These are phyloP conservation scores for Drosophila kurseongensis DNA, from an alignment of 1,140 invertebrate genomes.

Conservation along the genomic window DNA sequence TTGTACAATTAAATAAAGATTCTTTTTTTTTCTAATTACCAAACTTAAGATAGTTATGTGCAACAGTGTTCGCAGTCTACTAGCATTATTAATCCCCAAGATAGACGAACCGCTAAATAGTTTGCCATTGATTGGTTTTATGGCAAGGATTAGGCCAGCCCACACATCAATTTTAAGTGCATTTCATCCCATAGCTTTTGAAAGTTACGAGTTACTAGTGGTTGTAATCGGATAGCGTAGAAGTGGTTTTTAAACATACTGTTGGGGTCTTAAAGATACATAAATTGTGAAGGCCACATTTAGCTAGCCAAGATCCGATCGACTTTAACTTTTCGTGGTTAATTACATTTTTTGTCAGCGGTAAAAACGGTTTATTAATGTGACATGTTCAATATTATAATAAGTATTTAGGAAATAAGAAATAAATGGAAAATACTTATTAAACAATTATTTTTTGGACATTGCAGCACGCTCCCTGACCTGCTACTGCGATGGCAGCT, in stretches of 20 bases:
- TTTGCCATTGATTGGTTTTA: background rate
- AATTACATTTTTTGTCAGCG: too few relatives aligned
- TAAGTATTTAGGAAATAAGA: too few relatives aligned
- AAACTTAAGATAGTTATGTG: background rate
- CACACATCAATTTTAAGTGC: slow-evolving; percentile 19
- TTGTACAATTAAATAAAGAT: too few relatives aligned
- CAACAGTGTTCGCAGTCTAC: background rate
- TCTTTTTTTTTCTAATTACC: too few relatives aligned
- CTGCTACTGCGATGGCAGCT: slow-evolving; percentile 92
- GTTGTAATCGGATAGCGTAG: background rate
- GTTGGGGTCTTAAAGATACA: background rate
- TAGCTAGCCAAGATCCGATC: background rate
- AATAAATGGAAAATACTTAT: background rate
- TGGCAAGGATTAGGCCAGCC: background rate
- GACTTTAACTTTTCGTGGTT: background rate
- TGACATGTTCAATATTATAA: too few relatives aligned
- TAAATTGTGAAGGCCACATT: background rate
- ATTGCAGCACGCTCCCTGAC: slow-evolving; percentile 84
- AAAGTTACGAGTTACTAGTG: too few relatives aligned
- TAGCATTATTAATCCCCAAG: background rate
- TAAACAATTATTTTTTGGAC: background rate
- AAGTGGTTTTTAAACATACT: too few relatives aligned
- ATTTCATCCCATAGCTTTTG: background rate
- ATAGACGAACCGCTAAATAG: too few relatives aligned
- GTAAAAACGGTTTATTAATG: too few relatives aligned